Percentiles rank a stretch among this genome's conserved stretches.
Conservation (phyloP, 2,113 vertebrate genomes). For the cattle (Bos taurus) region DNA sequence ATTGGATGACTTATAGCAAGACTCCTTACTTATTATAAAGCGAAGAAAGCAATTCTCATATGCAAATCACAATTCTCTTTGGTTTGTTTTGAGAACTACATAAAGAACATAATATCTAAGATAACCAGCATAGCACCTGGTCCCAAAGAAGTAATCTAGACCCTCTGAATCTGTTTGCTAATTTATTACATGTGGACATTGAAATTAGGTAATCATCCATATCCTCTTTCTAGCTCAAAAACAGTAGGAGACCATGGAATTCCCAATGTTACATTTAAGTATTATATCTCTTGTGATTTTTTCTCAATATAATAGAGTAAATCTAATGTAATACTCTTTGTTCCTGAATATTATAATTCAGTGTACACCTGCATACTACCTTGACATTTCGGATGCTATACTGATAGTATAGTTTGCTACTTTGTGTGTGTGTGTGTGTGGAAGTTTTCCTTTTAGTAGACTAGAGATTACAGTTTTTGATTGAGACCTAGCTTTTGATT, state of each 20-base stretch:
- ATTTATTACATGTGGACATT: neutral
- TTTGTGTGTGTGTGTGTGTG: neutral
- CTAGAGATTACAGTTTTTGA: neutral
- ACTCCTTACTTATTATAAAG: neutral
- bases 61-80: conserved; percentile 3
- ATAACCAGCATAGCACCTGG: neutral
- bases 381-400: neutral
- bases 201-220: neutral
- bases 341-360: neutral
- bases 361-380: neutral
- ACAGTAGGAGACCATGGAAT: neutral
- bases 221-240: neutral
- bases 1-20: neutral
- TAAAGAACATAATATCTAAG: neutral
- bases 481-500: neutral
- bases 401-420: neutral
- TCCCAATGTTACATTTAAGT: neutral
- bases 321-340: neutral
- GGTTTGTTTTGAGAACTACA: neutral
- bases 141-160: neutral
- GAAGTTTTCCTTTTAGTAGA: neutral
- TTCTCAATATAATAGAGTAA: neutral
- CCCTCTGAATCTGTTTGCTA: neutral
- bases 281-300: neutral
- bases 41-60: neutral